These are phyloP conservation scores for Drymonia ruficornis DNA, from an alignment of 2,888 invertebrate genomes.

Conservation along the genomic window DNA sequence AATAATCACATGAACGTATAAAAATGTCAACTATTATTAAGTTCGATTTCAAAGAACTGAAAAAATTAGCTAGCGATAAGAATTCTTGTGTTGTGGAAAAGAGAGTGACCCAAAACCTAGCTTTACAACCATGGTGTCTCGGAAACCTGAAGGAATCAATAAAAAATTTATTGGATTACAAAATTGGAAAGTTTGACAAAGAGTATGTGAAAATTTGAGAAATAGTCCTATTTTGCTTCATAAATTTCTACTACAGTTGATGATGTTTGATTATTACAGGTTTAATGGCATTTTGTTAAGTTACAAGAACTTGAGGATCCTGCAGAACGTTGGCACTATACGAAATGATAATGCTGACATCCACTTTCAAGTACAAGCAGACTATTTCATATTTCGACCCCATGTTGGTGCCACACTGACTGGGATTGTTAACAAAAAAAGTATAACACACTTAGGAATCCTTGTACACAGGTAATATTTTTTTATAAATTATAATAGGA, in stretches of 20 bases:
- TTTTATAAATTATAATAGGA: no score
- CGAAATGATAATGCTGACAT: slow-evolving; percentile 86
- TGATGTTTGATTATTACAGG: slow-evolving; percentile 72
- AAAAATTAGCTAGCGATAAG: slow-evolving; percentile 80
- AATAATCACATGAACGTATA: slow-evolving; percentile 24
- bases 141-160: slow-evolving; percentile 84
- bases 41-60: slow-evolving; percentile 82
- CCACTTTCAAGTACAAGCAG: slow-evolving; percentile 87
- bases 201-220: slow-evolving; percentile 75
- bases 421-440: slow-evolving; percentile 88
- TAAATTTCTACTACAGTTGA: no score
- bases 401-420: slow-evolving; percentile 84
- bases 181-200: slow-evolving; percentile 86
- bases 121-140: slow-evolving; percentile 87
- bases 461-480: slow-evolving; percentile 85
- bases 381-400: slow-evolving; percentile 88
- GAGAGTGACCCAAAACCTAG: slow-evolving; percentile 83
- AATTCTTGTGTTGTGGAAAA: slow-evolving; percentile 85
- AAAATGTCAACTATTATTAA: slow-evolving; percentile 79
- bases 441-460: slow-evolving; percentile 87
- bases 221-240: no score
- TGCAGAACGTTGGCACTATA: slow-evolving; percentile 84
- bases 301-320: slow-evolving; percentile 86
- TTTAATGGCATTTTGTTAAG: slow-evolving; percentile 88
- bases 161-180: slow-evolving; percentile 83